These are phyloP conservation scores for Lamellibrachia satsuma DNA, from an alignment of 2,888 invertebrate species.

Conservation along the genomic window DNA sequence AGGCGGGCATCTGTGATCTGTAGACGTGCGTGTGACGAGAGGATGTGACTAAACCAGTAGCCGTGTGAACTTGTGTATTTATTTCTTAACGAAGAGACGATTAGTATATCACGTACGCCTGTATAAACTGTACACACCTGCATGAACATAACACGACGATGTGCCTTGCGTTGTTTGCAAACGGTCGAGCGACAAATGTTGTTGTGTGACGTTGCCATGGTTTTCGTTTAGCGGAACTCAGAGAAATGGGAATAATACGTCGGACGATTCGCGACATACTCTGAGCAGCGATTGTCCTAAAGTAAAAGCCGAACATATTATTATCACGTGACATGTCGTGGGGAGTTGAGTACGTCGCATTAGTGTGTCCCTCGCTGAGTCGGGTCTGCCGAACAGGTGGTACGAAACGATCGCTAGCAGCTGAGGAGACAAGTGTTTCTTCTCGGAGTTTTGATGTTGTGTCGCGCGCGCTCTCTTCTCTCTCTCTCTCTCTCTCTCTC, in stretches of 20 bases:
- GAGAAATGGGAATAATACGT: background rate
- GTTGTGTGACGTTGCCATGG: background rate
- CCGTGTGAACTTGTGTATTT: conserved; percentile 13
- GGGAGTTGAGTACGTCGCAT: conserved; percentile 3
- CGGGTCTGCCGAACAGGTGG: background rate
- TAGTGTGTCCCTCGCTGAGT: background rate
- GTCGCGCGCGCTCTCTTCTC: background rate
- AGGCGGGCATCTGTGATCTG: background rate
- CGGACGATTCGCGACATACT: background rate
- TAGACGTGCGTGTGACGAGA: background rate
- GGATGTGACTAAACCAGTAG: background rate
- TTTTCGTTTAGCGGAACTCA: background rate
- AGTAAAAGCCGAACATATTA: background rate
- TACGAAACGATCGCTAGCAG: background rate
- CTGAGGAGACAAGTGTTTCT: background rate
- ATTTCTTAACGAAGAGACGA: conserved; percentile 3
- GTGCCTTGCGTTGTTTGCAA: background rate
- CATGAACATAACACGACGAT: background rate
- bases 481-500: conserved; percentile 19
- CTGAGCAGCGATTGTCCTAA: background rate
- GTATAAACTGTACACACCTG: background rate
- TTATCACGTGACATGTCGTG: background rate
- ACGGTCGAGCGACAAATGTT: background rate
- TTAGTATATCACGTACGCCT: background rate
- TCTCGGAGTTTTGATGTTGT: conserved; percentile 17